Percentiles rank a stretch among this genome's conserved stretches.
These are phyloP conservation scores for Aelia acuminata DNA, from an alignment of 2,888 invertebrate genomes.

Conservation along the genomic window DNA sequence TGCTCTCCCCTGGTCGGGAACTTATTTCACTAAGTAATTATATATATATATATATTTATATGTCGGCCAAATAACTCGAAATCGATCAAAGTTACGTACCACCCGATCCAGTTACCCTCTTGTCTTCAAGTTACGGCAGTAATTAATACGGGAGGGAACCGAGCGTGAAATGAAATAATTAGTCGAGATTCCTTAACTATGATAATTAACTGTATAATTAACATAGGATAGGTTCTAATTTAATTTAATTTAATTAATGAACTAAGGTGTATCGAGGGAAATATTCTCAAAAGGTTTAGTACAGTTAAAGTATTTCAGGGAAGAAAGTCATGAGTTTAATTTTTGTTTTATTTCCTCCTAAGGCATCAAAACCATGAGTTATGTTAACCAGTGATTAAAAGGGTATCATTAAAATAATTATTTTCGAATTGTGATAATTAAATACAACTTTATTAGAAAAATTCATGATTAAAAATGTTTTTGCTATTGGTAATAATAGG, in stretches of 20 bases:
- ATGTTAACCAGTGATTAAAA: too few species aligned
- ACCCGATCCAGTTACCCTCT: neutral
- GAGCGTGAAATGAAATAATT: constrained; percentile 19
- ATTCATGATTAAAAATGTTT: too few species aligned
- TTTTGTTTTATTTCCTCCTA: too few species aligned
- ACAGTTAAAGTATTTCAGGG: neutral
- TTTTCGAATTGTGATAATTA: too few species aligned
- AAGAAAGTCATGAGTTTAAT: neutral
- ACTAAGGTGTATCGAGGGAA: neutral
- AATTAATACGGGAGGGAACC: neutral
- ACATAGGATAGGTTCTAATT: neutral
- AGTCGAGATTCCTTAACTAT: neutral
- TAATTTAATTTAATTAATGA: neutral
- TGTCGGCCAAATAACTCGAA: neutral
- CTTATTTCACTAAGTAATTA: neutral
- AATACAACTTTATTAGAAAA: too few species aligned
- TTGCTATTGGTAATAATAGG: too few species aligned
- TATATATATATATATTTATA: too few species aligned
- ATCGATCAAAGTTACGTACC: neutral
- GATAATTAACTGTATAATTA: neutral
- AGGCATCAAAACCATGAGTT: too few species aligned
- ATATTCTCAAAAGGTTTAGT: neutral
- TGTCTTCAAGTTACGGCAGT: neutral
- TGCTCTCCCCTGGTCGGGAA: neutral
- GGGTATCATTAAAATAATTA: too few species aligned